These are phyloP conservation scores for Dichetophora obliterata DNA, from an alignment of 2,888 invertebrate species.

Conservation along the genomic window DNA sequence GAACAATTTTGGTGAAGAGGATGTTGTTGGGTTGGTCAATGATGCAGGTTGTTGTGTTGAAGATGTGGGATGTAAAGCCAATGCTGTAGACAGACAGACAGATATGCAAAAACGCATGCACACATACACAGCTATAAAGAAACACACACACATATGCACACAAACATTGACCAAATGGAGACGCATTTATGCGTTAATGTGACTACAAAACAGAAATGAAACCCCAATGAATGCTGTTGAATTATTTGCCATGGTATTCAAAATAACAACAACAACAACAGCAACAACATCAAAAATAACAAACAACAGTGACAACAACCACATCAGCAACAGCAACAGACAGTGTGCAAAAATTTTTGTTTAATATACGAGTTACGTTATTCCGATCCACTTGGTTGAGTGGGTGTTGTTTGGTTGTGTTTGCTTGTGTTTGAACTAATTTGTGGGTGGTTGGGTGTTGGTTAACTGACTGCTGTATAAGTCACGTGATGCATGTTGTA, in stretches of 20 bases:
- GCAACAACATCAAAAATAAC: not conserved
- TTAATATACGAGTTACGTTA: not conserved
- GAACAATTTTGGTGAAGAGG: not conserved
- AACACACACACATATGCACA: not conserved
- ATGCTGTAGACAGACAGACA: constrained; percentile 1
- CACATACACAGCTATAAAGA: not conserved
- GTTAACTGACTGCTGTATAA: not conserved
- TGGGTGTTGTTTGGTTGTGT: not conserved
- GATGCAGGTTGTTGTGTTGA: not conserved
- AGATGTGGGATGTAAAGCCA: not conserved
- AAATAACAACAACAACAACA: constrained; percentile 15
- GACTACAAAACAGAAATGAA: constrained; percentile 18
- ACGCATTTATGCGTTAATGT: constrained; percentile 34
- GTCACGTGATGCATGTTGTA: constrained; percentile 19
- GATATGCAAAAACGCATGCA: not conserved
- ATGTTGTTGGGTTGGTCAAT: not conserved
- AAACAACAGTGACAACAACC: not conserved
- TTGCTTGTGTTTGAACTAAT: not conserved
- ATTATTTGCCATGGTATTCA: constrained; percentile 23
- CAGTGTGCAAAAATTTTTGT: not conserved
- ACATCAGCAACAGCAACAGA: not conserved
- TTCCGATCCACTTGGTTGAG: not conserved
- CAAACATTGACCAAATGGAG: not conserved
- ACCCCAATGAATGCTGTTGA: constrained; percentile 5
- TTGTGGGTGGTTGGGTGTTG: not conserved